Evolutionary conservation across 2,113 vertebrate genomes (phyloP).

Genomic region (Coturnix japonica): DNA sequence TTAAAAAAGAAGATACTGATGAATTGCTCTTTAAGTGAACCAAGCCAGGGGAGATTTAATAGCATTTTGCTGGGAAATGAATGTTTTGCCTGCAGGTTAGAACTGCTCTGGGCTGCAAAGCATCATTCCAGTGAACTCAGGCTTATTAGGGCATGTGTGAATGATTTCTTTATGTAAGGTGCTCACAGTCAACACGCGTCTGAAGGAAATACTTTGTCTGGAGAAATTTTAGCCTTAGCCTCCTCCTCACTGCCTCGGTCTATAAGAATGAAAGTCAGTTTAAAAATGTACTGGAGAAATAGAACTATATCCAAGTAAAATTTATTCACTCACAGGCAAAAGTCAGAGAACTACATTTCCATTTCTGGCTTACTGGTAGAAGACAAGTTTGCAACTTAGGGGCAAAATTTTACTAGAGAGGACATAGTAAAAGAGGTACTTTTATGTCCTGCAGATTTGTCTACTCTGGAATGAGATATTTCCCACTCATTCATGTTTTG

Average conservation of each 20-base stretch:
- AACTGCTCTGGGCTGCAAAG: slow-evolving; percentile 35
- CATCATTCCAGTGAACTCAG: slow-evolving; percentile 61
- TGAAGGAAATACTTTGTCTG: slow-evolving; percentile 41
- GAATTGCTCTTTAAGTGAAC: slow-evolving; percentile 45
- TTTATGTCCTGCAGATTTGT: not conserved
- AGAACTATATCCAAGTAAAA: slow-evolving; percentile 58
- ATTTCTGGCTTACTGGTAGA: slow-evolving; percentile 28
- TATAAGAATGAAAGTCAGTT: slow-evolving; percentile 56
- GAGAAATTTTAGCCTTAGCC: slow-evolving; percentile 9
- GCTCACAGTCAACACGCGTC: not conserved
- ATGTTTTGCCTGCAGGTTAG: slow-evolving; percentile 48
- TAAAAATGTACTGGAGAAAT: slow-evolving; percentile 58
- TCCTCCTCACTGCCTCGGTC: slow-evolving; percentile 1
- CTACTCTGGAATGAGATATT: not conserved
- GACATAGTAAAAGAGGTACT: not conserved
- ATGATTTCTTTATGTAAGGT: slow-evolving; percentile 62
- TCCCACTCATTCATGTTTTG: not conserved
- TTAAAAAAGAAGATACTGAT: not conserved
- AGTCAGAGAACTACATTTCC: not conserved
- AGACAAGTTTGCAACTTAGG: not conserved
- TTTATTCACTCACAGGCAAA: slow-evolving; percentile 16
- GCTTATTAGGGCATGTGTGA: slow-evolving; percentile 47
- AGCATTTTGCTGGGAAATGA: slow-evolving; percentile 41
- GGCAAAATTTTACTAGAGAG: slow-evolving; percentile 5
- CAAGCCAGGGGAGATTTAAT: slow-evolving; percentile 13